A percentile compares a stretch with the other conserved stretches of the same genome.
These are phyloP conservation scores for Porites cylindrica DNA, from an alignment of 92 coral and sea anemone species.

Conservation along the genomic window DNA sequence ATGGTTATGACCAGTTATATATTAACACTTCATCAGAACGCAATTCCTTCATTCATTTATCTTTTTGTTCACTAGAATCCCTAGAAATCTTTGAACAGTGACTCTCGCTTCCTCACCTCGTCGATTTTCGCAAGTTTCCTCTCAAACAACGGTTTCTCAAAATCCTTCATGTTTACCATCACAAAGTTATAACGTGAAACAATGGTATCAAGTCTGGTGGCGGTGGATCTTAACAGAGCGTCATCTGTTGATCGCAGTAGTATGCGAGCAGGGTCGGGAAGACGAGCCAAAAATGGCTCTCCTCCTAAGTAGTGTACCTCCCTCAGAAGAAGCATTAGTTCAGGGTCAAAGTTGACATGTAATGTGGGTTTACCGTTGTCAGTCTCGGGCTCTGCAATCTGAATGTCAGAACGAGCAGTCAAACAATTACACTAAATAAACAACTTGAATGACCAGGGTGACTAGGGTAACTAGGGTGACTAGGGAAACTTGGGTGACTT, in stretches of 20 bases:
- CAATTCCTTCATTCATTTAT: no score
- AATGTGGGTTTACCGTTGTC: constrained; percentile 64
- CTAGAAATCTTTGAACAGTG: no score
- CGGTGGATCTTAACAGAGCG: constrained; percentile 90
- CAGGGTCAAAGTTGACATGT: constrained; percentile 96
- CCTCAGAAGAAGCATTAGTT: constrained; percentile 82
- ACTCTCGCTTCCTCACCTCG: constrained; percentile 63
- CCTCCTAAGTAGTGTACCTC: constrained; percentile 96
- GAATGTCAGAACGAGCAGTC: neutral
- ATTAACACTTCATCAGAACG: no score
- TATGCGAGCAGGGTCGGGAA: constrained; percentile 91
- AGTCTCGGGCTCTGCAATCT: constrained; percentile 84
- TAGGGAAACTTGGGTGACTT: no score
- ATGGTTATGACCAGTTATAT: no score
- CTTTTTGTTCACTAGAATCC: no score
- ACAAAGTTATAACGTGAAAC: constrained; percentile 93
- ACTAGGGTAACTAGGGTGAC: no score
- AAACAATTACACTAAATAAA: no score
- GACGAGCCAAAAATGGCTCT: constrained; percentile 88
- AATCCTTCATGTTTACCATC: constrained; percentile 84
- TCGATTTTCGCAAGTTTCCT: constrained; percentile 92
- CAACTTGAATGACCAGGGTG: no score
- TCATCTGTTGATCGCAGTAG: constrained; percentile 88
- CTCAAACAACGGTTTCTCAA: constrained; percentile 91
- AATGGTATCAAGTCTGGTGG: constrained; percentile 94